phyloP scores from a whole-genome alignment of 1,140 invertebrate species.

The Drosophila bocqueti region DNA sequence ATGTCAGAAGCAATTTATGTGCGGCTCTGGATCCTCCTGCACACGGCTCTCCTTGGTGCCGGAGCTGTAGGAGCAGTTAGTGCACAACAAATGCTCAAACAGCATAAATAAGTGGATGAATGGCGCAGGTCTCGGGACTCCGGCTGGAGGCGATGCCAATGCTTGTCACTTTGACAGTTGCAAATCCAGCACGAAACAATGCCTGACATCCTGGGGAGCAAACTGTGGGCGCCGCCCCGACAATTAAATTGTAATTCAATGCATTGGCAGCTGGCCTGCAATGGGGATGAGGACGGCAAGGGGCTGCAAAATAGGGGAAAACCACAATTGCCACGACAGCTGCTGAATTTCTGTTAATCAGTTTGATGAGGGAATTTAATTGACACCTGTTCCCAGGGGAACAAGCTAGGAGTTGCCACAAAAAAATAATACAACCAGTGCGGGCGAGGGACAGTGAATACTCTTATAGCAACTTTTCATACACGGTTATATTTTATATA shows the following conservation, averaged over 20 bases:
- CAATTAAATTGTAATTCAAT: conserved; percentile 80
- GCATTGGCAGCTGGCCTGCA: conserved; percentile 20
- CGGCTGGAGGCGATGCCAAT: conserved; percentile 37
- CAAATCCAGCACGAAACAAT: conserved; percentile 66
- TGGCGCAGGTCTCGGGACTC: conserved; percentile 6
- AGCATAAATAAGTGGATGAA: conserved; percentile 72
- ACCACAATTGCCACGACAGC: conserved; percentile 27
- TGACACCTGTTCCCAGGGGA: conserved; percentile 45
- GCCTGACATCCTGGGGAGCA: conserved; percentile 9
- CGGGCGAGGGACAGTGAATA: not conserved
- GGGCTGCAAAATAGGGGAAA: conserved; percentile 12
- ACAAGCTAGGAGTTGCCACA: not conserved
- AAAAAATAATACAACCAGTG: conserved; percentile 1
- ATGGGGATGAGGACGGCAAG: not conserved
- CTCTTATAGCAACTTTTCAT: not conserved
- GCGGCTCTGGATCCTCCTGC: conserved; percentile 39
- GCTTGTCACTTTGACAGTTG: conserved; percentile 79
- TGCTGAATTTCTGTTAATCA: conserved; percentile 30
- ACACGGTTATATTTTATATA: not conserved
- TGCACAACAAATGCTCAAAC: conserved; percentile 75
- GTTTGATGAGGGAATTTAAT: conserved; percentile 56
- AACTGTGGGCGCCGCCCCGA: conserved; percentile 16
- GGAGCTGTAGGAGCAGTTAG: conserved; percentile 34
- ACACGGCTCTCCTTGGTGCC: conserved; percentile 22
- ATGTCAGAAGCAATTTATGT: conserved; percentile 80